Percentiles rank a stretch among this genome's conserved stretches.
These are phyloP conservation scores for Andinoacara biseriatus DNA, from an alignment of 2,113 vertebrate species.

Conservation along the genomic window DNA sequence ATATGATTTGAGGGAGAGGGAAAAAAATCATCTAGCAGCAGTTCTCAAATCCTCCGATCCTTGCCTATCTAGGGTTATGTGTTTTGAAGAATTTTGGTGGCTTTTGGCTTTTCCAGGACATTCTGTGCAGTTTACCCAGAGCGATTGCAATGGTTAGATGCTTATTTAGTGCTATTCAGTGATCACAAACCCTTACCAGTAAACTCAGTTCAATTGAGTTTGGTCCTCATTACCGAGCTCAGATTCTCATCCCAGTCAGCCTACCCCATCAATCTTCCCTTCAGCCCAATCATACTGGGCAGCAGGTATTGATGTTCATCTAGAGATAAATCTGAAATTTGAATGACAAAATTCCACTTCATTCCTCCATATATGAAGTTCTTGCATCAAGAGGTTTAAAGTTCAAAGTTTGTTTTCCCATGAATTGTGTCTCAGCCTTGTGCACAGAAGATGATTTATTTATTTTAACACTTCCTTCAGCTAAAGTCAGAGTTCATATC, in stretches of 20 bases:
- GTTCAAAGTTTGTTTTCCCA: neutral
- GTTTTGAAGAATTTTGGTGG: too few relatives aligned
- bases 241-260: neutral
- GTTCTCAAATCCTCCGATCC: too few relatives aligned
- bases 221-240: neutral
- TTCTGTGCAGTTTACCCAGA: too few relatives aligned
- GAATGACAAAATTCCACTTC: neutral
- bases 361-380: neutral
- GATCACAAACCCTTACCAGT: neutral
- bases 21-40: too few relatives aligned
- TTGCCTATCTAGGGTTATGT: too few relatives aligned
- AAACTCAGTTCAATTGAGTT: neutral
- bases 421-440: neutral
- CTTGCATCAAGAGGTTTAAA: neutral
- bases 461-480: neutral
- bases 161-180: too few relatives aligned
- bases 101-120: too few relatives aligned
- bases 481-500: neutral
- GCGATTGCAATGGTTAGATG: too few relatives aligned
- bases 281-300: too few relatives aligned
- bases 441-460: neutral
- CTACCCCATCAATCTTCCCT: neutral
- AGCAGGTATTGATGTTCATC: neutral
- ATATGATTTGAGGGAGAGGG: too few relatives aligned
- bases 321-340: neutral